Conservation (phyloP, 2,888 invertebrate species). For the Sialis lutaria region DNA sequence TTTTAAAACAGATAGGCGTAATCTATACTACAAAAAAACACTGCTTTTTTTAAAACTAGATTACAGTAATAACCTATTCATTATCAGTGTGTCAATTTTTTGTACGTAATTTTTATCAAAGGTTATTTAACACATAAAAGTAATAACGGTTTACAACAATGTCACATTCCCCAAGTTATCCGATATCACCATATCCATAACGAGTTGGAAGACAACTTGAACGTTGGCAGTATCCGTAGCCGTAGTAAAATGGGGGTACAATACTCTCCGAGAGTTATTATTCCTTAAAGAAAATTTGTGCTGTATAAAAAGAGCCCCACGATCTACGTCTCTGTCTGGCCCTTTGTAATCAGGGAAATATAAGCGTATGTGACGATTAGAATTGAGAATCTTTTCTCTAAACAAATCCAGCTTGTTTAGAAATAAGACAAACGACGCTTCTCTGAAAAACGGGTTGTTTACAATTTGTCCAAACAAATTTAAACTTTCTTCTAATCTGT, state of each 20-base stretch:
- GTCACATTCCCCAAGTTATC: conserved; percentile 40
- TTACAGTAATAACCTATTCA: no score
- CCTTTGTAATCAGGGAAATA: conserved; percentile 42
- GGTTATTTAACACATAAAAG: no score
- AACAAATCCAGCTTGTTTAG: conserved; percentile 48
- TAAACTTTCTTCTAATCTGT: conserved; percentile 43
- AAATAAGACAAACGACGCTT: conserved; percentile 42
- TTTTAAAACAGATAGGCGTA: no score
- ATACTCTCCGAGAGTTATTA: conserved; percentile 34
- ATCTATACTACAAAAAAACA: no score
- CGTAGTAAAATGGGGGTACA: conserved; percentile 48
- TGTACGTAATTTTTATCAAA: no score
- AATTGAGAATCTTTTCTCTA: conserved; percentile 42
- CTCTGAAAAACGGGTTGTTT: conserved; percentile 43
- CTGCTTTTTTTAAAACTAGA: no score
- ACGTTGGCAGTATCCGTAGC: conserved; percentile 49
- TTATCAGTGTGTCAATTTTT: no score
- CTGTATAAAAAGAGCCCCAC: conserved; percentile 42
- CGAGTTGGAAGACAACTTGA: conserved; percentile 44
- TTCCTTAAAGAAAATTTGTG: conserved; percentile 38
- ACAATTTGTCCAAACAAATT: conserved; percentile 44
- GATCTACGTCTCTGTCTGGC: conserved; percentile 40
- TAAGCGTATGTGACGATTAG: conserved; percentile 37
- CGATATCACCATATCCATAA: conserved; percentile 45
- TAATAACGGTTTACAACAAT: conserved; percentile 21